Conservation (phyloP, 2,888 invertebrate genomes). For the Caenorhabditis uteleia region DNA sequence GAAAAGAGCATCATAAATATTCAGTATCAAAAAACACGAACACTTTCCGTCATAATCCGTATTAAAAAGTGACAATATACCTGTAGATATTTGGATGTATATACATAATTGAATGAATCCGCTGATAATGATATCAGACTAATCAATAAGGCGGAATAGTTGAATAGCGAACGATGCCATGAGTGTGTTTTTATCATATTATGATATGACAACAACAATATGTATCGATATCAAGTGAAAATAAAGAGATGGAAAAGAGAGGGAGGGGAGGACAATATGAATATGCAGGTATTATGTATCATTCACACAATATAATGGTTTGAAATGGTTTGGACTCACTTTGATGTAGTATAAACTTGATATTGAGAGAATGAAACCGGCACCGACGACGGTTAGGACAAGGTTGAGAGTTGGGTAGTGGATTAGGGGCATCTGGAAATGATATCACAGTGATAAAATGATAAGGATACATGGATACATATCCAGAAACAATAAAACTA, state of each 20-base stretch:
- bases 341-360: slow-evolving; percentile 34
- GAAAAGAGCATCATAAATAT: too few relatives aligned
- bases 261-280: not conserved
- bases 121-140: slow-evolving; percentile 20
- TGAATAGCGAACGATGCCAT: not conserved
- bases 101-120: slow-evolving; percentile 18
- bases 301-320: not conserved
- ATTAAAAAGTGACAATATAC: slow-evolving; percentile 1
- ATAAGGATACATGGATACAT: too few relatives aligned
- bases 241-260: not conserved
- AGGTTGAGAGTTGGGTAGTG: slow-evolving; percentile 20
- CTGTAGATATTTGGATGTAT: slow-evolving; percentile 32
- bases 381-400: slow-evolving; percentile 20
- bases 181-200: not conserved
- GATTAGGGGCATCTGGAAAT: slow-evolving; percentile 21
- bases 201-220: not conserved
- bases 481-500: too few relatives aligned
- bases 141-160: slow-evolving; percentile 19
- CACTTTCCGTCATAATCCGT: too few relatives aligned
- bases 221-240: too few relatives aligned
- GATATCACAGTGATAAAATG: too few relatives aligned
- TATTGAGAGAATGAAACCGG: slow-evolving; percentile 26
- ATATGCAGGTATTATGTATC: not conserved
- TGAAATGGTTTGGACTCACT: slow-evolving; percentile 5
- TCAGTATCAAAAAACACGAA: too few relatives aligned